Evolutionary conservation across 2,888 invertebrate genomes (phyloP).

Genomic region (Drosophila anceps): DNA sequence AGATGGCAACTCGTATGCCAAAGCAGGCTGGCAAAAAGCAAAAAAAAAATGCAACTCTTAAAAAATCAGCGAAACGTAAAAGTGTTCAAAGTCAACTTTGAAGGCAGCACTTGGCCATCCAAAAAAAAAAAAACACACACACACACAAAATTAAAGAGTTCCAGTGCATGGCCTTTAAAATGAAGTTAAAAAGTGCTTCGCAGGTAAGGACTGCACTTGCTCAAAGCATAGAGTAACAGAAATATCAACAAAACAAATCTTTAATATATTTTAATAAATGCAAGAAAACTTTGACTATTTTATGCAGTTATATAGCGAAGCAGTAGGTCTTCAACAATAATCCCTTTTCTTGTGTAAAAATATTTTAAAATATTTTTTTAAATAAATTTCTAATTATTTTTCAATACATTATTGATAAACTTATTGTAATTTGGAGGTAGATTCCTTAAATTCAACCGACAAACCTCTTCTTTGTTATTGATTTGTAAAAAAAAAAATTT

Average conservation of each 20-base stretch:
- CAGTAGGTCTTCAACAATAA: background rate
- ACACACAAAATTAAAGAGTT: constrained; percentile 22
- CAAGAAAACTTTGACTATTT: background rate
- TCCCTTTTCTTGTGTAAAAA: too few relatives aligned
- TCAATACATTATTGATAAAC: background rate
- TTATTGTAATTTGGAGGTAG: background rate
- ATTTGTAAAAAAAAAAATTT: too few relatives aligned
- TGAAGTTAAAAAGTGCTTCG: background rate
- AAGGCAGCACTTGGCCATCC: constrained; percentile 55
- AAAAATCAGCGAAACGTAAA: constrained; percentile 83
- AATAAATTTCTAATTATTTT: background rate
- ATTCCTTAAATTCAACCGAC: too few relatives aligned
- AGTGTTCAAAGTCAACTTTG: constrained; percentile 84
- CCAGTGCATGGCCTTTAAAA: constrained; percentile 25
- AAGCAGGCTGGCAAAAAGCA: constrained; percentile 3
- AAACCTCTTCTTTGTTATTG: too few relatives aligned
- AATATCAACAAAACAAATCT: background rate
- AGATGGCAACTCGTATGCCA: constrained; percentile 14
- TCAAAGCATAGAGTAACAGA: background rate
- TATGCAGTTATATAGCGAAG: background rate
- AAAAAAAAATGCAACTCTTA: constrained; percentile 62
- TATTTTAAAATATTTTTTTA: too few relatives aligned
- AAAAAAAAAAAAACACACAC: constrained; percentile 7
- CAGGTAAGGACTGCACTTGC: constrained; percentile 1
- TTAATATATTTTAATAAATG: background rate